These are phyloP conservation scores for Malthinus flaveolus DNA, from an alignment of 2,888 invertebrate species.

Conservation along the genomic window DNA sequence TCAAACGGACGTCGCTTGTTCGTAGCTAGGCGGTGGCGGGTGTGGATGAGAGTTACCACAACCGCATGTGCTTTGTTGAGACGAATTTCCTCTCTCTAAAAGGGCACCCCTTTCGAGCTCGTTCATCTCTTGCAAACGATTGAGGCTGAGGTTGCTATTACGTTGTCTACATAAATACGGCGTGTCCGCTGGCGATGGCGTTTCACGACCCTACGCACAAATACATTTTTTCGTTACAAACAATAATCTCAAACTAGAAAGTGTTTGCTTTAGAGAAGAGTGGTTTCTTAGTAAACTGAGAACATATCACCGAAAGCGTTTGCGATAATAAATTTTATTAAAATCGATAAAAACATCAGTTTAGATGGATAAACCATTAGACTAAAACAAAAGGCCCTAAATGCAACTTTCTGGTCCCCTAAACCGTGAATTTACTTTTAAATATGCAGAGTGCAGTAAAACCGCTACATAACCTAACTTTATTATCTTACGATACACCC, in stretches of 20 bases:
- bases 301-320: no score
- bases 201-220: slow-evolving; percentile 59
- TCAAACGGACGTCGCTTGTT: slow-evolving; percentile 47
- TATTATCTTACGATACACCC: no score
- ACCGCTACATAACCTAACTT: no score
- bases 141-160: slow-evolving; percentile 64
- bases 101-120: slow-evolving; percentile 59
- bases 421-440: no score
- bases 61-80: slow-evolving; percentile 31
- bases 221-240: slow-evolving; percentile 11
- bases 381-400: no score
- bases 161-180: slow-evolving; percentile 83
- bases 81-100: slow-evolving; percentile 43
- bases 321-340: no score
- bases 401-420: no score
- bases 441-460: no score
- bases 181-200: slow-evolving; percentile 78
- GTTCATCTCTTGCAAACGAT: slow-evolving; percentile 52
- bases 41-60: slow-evolving; percentile 30
- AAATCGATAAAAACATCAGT: no score
- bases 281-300: no score
- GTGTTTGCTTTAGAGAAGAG: no score
- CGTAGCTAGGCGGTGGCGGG: slow-evolving; percentile 28
- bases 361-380: no score
- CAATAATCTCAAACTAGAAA: not conserved